Percentiles rank a stretch among this genome's conserved stretches.
These are phyloP conservation scores for Oikopleura vanhoeffeni DNA, from an alignment of 23 tunicate species.

Conservation along the genomic window DNA sequence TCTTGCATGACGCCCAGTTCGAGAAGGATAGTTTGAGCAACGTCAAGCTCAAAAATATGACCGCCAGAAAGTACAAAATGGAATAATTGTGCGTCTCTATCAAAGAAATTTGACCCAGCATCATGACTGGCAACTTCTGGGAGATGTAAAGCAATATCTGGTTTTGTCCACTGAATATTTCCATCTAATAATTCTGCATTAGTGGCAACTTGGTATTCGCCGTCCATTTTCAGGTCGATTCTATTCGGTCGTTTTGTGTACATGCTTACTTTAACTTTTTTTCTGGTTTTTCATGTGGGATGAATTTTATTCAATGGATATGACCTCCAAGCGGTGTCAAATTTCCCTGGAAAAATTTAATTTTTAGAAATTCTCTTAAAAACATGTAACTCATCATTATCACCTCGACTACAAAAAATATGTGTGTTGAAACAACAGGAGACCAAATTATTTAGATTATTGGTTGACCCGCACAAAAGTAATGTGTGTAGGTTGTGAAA, in stretches of 20 bases:
- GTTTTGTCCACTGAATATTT: background rate
- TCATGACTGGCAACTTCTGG: background rate
- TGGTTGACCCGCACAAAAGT: no score
- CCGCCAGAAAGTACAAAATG: background rate
- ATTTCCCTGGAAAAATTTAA: no score
- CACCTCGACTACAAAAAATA: no score
- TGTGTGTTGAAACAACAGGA: no score
- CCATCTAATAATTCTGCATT: background rate
- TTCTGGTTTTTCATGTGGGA: no score
- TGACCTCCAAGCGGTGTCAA: no score
- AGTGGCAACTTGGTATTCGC: background rate
- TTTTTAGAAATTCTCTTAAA: no score
- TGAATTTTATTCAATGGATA: no score
- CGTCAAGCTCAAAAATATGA: background rate
- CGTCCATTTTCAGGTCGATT: background rate
- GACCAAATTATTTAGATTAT: no score
- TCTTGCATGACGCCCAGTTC: background rate
- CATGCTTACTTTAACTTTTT: background rate
- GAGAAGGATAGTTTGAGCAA: background rate
- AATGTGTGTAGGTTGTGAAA: no score
- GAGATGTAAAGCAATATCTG: background rate
- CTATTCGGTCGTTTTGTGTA: slow-evolving; percentile 9
- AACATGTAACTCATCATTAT: no score
- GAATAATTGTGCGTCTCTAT: background rate
- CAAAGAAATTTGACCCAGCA: background rate